Conservation (phyloP, 1,140 invertebrate genomes). For the Aphidius gifuensis region DNA sequence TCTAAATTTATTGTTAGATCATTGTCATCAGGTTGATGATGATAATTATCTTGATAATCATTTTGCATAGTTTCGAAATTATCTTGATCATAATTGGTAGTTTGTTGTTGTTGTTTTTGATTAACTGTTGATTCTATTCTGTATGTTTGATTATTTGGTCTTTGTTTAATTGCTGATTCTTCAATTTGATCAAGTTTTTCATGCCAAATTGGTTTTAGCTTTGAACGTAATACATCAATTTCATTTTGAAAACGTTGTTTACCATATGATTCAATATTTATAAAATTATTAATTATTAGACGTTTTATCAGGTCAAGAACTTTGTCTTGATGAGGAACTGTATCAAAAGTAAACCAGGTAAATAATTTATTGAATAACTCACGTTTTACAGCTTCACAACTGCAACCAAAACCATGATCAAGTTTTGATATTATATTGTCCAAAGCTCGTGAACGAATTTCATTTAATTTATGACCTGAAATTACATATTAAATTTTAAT, state of each 20-base stretch:
- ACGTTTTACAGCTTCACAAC: constrained; percentile 45
- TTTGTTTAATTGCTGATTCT: constrained; percentile 4
- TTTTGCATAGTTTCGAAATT: background rate
- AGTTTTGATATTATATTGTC: constrained; percentile 50
- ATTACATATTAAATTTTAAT: too few relatives aligned
- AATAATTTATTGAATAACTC: constrained; percentile 49
- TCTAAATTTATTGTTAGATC: background rate
- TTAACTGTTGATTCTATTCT: background rate
- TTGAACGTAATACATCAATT: constrained; percentile 32
- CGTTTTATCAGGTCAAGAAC: constrained; percentile 36
- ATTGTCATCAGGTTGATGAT: background rate
- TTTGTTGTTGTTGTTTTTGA: background rate
- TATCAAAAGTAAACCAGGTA: constrained; percentile 50
- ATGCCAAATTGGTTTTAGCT: constrained; percentile 32
- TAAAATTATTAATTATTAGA: background rate
- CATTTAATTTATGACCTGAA: constrained; percentile 46
- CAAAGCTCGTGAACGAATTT: constrained; percentile 47
- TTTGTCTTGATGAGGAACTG: constrained; percentile 38
- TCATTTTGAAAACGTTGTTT: constrained; percentile 40
- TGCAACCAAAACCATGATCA: constrained; percentile 44
- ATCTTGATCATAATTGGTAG: background rate
- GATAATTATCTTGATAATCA: background rate
- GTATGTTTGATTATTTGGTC: too few relatives aligned
- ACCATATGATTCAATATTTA: constrained; percentile 38
- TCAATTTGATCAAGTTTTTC: constrained; percentile 41